Evolutionary conservation across 2,797 vertebrate species (phyloP), one percentile per base, ranked within the genome.

Genomic region (Choloepus didactylus): DNA sequence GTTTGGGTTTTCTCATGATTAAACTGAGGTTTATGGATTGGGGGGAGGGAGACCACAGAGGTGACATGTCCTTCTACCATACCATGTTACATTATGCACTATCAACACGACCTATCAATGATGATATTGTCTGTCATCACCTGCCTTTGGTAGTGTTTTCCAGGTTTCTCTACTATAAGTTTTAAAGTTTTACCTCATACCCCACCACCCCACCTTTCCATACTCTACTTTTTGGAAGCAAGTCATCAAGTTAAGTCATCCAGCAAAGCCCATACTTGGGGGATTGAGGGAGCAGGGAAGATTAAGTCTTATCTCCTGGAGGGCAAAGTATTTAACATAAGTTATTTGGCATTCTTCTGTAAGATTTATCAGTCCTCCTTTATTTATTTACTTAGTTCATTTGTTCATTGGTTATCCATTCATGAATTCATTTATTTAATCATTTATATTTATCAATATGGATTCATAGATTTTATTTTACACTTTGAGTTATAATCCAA

Each of bases 1-100:
- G 4, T 89, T 96, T 85, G 67, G 67, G 56, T 95, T 95, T 93
- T 29, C 88, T 88, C 75, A 62, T 66, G 66, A 83, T 88, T 73
- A 83, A 16, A 51, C 2, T 66, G 31, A n/a, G 56, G 64, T 82
- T 56, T 76, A 14, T 44, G 51, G 35, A 29, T 82, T 81, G 87
- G 31, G 25, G n/a, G 19, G 60, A 76, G 38, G 67, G 44, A 95
- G 77, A 70, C 21, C 76, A 46, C n/a, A 77, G 21, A 46, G 6
- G 7, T 60, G 23, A 90, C 23, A 35, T 59, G 3, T 69, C 84
- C 46, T 62, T 69, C 62, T 46, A 69, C 56, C 35, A 18, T 76
- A 60, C 44, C 14, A 23, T 64, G 38, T 18, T 27, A 25, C 23
- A 27, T 21, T 56, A 46, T 9, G 10, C 82, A 21, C 23, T 93